Conservation (phyloP, 23 tunicate species). For the Halocynthia roretzi region DNA sequence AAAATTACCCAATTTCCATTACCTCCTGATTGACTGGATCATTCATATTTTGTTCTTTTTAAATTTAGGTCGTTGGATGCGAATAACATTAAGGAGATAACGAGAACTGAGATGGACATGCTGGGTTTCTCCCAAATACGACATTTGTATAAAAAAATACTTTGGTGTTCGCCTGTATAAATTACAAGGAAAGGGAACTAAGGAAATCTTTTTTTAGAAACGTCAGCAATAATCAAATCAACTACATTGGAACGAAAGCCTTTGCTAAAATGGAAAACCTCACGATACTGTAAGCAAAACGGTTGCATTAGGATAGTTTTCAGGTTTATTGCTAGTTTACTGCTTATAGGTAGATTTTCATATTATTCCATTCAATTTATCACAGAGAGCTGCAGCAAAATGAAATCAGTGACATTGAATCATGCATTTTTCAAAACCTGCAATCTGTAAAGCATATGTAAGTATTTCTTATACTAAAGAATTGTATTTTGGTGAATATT, state of each 20-base stretch:
- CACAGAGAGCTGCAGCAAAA: slow-evolving; percentile 25
- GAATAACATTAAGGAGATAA: slow-evolving; percentile 12
- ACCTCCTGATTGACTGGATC: too few species aligned
- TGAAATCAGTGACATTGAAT: slow-evolving; percentile 10
- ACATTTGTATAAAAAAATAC: slow-evolving; percentile 2
- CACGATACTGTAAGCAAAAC: slow-evolving; percentile 15
- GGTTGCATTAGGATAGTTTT: not conserved
- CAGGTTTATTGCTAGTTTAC: not conserved
- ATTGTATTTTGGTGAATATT: too few species aligned
- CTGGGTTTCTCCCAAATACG: slow-evolving; percentile 13
- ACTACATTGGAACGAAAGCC: slow-evolving; percentile 13
- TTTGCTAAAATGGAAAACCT: slow-evolving; percentile 18
- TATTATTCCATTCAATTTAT: not conserved
- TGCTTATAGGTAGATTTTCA: not conserved
- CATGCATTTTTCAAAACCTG: slow-evolving; percentile 14
- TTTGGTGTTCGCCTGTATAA: too few species aligned
- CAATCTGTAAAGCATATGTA: slow-evolving; percentile 15
- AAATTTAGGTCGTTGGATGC: slow-evolving; percentile 26
- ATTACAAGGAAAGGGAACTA: too few species aligned
- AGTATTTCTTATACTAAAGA: not conserved
- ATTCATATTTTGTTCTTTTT: too few species aligned
- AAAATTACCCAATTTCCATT: not conserved
- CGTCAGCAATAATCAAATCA: slow-evolving; percentile 26
- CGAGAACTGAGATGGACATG: slow-evolving; percentile 10
- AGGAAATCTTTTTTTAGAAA: slow-evolving; percentile 3